Base-by-base conservation (phyloP, 2,888 invertebrate genomes). In the Ctena decussata region DNA sequence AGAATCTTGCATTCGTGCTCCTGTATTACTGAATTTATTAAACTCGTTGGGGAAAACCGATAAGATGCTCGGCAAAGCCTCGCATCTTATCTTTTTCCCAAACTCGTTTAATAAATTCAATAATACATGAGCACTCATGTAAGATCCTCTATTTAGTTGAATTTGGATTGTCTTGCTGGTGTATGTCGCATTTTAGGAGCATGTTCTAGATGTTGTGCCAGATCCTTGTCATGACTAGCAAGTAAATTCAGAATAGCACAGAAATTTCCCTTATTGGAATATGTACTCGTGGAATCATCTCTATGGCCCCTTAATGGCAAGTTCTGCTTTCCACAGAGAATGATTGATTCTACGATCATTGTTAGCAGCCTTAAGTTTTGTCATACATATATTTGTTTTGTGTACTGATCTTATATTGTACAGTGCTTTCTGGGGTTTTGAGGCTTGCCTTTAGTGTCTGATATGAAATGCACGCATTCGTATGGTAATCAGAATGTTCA, bases 91-190 rank as follows among this genome's bases (percentile, higher is more conserved):
- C n/a, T n/a, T n/a, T n/a, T n/a, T n/a, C n/a, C n/a, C n/a, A n/a
- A n/a, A n/a, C n/a, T n/a, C n/a, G n/a, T n/a, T n/a, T n/a, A n/a
- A n/a, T n/a, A n/a, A n/a, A n/a, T n/a, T n/a, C n/a, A n/a, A n/a
- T n/a, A n/a, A n/a, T n/a, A n/a, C n/a, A n/a, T n/a, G n/a, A n/a
- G n/a, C n/a, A n/a, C n/a, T n/a, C n/a, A n/a, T n/a, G n/a, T n/a
- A n/a, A n/a, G n/a, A n/a, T n/a, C n/a, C n/a, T n/a, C n/a, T n/a
- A n/a, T n/a, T n/a, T 11, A 74, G 44, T 49, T 74, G 46, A 35
- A 46, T 74, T 49, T 74, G 74, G 21, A 49, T 74, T 11, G n/a
- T 74, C 46, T 74, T 74, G 74, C 74, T 74, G 30, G 53, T 74
- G 74, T 74, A 74, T 30, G 27, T 74, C 46, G 74, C 74, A 49